Conservation (phyloP, 2,113 vertebrate species). For the Gymnocephalus cernua region DNA sequence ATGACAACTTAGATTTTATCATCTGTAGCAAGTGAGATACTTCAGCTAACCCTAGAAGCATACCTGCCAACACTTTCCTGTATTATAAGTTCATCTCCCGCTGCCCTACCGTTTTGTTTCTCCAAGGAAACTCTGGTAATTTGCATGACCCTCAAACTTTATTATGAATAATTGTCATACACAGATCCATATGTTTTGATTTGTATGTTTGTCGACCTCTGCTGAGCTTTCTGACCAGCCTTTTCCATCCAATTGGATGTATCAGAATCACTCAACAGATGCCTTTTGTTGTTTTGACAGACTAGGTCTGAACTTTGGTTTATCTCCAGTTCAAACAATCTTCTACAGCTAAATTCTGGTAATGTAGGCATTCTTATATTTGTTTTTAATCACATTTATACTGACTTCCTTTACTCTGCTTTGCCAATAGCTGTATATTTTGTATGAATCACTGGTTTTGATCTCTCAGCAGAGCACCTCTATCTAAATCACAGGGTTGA, state of each 20-base stretch:
- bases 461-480: conserved; percentile 19
- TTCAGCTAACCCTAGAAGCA: not conserved
- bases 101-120: no score
- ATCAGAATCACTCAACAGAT: conserved; percentile 2
- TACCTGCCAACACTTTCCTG: no score
- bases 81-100: no score
- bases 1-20: not conserved
- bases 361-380: not conserved
- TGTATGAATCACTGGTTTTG: conserved; percentile 25
- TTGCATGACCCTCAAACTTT: no score
- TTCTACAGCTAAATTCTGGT: not conserved
- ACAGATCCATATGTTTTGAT: no score
- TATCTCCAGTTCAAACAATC: conserved; percentile 8
- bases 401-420: not conserved
- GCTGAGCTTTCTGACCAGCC: not conserved
- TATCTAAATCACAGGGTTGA: conserved; percentile 41
- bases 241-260: no score
- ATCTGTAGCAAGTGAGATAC: not conserved
- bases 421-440: conserved; percentile 1
- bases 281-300: not conserved
- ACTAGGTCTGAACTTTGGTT: not conserved
- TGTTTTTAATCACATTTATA: conserved; percentile 17
- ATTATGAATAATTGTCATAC: no score
- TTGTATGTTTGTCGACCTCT: not conserved
- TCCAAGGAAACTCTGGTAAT: no score